Evolutionary conservation across 2,113 vertebrate genomes (phyloP), one percentile per base, ranked within the genome.

Genomic region (Aepyceros melampus): DNA sequence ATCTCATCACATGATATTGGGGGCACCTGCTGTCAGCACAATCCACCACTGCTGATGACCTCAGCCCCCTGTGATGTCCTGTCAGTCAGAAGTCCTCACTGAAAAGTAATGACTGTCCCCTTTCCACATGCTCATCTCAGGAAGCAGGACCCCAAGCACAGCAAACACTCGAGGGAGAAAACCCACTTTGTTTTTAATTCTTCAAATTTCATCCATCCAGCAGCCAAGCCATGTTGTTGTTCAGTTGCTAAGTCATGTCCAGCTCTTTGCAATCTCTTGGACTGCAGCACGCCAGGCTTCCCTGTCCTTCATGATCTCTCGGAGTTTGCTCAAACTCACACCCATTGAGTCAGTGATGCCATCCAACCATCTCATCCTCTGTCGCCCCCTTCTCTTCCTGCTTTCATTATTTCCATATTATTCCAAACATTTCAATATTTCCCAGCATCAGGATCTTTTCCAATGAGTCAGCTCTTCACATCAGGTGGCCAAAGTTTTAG

Each of bases 1-100:
- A 2, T 0, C 47, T 64, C 23, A 2, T 0, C 33, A 6, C 14
- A 1, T 40, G 29, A 2, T 7, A 31, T 49, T 17, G 78, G 23
- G 14, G 36, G 60, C 0, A 2, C 58, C 53, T 36, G 33, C 40
- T 27, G 36, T 21, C 53, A 13, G 4, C 23, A 13, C 1, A 43
- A 4, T 23, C 7, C 12, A 8, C 40, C 9, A 14, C 67, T 16
- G 33, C 3, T 3, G 6, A 31, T 15, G 67, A 31, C 31, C 23
- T 36, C 13, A 11, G 6, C 10, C 33, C 19, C 23, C 56, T 16
- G 13, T 6, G 43, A 43, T 0, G 83, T 71, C 19, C 10, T 1
- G 4, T 2, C 5, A 0, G 25, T 51, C 27, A 13, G 62, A 29
- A 27, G 29, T 29, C 60, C 13, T 4, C 21, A 3, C 31, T 29